phyloP scores from a whole-genome alignment of 2,888 invertebrate species.

The Loripinus fragilis region DNA sequence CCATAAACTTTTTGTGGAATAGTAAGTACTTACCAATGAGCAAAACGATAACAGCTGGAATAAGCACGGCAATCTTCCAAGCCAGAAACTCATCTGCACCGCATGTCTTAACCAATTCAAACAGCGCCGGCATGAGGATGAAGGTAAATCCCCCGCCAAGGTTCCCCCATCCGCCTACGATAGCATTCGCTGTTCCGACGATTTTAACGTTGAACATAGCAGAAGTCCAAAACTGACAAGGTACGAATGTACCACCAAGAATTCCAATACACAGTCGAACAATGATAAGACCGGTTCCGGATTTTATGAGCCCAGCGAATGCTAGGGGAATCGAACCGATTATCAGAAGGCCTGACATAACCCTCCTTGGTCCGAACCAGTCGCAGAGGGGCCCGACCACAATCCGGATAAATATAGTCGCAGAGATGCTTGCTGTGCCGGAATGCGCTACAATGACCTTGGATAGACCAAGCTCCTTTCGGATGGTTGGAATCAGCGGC shows the following conservation, averaged over 20 bases:
- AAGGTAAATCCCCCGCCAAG: constrained; percentile 26
- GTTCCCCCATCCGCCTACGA: constrained; percentile 51
- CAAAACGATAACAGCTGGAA: constrained; percentile 20
- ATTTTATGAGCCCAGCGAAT: constrained; percentile 34
- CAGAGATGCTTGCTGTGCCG: constrained; percentile 37
- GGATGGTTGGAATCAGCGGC: constrained; percentile 51
- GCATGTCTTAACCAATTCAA: constrained; percentile 26
- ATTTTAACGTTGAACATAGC: constrained; percentile 51
- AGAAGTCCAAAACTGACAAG: constrained; percentile 50
- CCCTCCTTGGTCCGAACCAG: constrained; percentile 38
- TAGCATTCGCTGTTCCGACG: constrained; percentile 48
- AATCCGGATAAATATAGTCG: constrained; percentile 39
- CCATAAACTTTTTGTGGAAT: too few species aligned
- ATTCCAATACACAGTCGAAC: constrained; percentile 42
- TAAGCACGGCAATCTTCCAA: constrained; percentile 20
- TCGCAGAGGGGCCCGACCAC: constrained; percentile 48
- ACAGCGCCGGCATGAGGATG: constrained; percentile 31
- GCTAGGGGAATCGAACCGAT: constrained; percentile 44
- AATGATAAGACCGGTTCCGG: constrained; percentile 33
- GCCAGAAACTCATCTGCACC: constrained; percentile 27
- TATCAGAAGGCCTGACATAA: constrained; percentile 43
- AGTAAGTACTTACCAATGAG: constrained; percentile 18
- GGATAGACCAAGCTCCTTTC: constrained; percentile 36
- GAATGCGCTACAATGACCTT: constrained; percentile 38
- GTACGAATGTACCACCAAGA: constrained; percentile 48